Conservation (phyloP, 2,797 vertebrate species). For the Hipposideros larvatus region DNA sequence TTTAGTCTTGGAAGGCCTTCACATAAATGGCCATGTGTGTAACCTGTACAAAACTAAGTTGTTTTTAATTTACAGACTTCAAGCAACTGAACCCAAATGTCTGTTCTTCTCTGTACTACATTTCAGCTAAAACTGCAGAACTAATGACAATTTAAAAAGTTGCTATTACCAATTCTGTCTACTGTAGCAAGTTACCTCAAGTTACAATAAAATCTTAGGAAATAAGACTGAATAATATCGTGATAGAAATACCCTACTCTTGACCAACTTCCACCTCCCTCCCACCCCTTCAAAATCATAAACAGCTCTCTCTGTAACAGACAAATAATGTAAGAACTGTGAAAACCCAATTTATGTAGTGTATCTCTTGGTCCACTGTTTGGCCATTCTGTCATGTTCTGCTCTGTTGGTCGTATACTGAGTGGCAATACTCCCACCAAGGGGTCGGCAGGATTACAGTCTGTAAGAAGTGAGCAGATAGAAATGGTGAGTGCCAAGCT, state of each 20-base stretch:
- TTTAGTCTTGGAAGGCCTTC: constrained; percentile 85
- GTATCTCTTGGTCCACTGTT: constrained; percentile 98
- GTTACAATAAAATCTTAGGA: constrained; percentile 93
- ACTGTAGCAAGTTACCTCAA: constrained; percentile 94
- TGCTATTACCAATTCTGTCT: constrained; percentile 91
- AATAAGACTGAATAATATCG: constrained; percentile 94
- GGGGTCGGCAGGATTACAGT: constrained; percentile 97
- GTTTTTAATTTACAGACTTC: constrained; percentile 87
- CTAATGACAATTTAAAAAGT: constrained; percentile 89
- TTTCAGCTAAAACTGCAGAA: constrained; percentile 88
- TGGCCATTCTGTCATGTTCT: constrained; percentile 97
- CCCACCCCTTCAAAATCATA: constrained; percentile 87
- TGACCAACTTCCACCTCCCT: constrained; percentile 88
- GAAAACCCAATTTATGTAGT: constrained; percentile 92
- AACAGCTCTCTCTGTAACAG: constrained; percentile 90
- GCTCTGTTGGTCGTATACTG: constrained; percentile 98
- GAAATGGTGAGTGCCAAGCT: constrained; percentile 97
- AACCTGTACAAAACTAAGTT: constrained; percentile 90
- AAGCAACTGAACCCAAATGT: constrained; percentile 87
- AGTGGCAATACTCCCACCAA: constrained; percentile 98
- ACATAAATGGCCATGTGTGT: constrained; percentile 86
- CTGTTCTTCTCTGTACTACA: constrained; percentile 87
- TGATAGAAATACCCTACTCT: constrained; percentile 94
- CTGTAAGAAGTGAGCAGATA: constrained; percentile 97
- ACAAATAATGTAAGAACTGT: constrained; percentile 85